Conservation (phyloP, 2,113 vertebrate species). For the Apeltes quadracus region DNA sequence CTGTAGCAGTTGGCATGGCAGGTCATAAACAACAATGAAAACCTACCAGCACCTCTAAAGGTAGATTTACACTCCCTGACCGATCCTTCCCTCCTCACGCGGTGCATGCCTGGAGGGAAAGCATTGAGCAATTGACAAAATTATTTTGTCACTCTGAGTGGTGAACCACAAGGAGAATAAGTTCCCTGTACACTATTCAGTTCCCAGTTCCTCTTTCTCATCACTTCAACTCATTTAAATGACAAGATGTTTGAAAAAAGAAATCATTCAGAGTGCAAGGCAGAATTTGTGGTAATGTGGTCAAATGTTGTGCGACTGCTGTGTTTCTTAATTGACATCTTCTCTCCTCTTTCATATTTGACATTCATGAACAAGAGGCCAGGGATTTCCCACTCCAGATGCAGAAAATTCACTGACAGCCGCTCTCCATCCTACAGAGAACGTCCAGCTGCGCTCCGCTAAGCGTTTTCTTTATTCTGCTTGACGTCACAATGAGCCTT, state of each 20-base stretch:
- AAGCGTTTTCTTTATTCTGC: constrained; percentile 35
- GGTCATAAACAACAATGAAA: not conserved
- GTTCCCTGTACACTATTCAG: no score
- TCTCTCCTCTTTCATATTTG: not conserved
- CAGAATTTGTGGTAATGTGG: not conserved
- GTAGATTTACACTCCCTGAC: not conserved
- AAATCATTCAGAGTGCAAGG: not conserved
- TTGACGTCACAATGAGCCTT: constrained; percentile 37
- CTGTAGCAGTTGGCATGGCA: not conserved
- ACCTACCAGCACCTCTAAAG: not conserved
- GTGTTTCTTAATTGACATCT: constrained; percentile 7
- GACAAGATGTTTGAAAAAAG: not conserved
- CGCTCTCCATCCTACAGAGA: not conserved
- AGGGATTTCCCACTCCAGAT: constrained; percentile 14
- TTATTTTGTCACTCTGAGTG: no score
- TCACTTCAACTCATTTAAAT: not conserved
- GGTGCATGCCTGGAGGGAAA: constrained; percentile 42
- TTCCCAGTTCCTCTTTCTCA: not conserved
- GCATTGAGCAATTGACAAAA: constrained; percentile 66
- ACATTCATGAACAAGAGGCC: not conserved
- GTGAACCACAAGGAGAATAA: constrained; percentile 46
- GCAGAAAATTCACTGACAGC: constrained; percentile 28
- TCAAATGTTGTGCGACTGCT: not conserved
- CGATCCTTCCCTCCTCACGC: constrained; percentile 19
- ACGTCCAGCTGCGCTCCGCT: constrained; percentile 6